A percentile compares a stretch with the other conserved stretches of the same genome.
Evolutionary conservation across 2,797 vertebrate genomes (phyloP).

Genomic region (Eutrigla gurnardus): DNA sequence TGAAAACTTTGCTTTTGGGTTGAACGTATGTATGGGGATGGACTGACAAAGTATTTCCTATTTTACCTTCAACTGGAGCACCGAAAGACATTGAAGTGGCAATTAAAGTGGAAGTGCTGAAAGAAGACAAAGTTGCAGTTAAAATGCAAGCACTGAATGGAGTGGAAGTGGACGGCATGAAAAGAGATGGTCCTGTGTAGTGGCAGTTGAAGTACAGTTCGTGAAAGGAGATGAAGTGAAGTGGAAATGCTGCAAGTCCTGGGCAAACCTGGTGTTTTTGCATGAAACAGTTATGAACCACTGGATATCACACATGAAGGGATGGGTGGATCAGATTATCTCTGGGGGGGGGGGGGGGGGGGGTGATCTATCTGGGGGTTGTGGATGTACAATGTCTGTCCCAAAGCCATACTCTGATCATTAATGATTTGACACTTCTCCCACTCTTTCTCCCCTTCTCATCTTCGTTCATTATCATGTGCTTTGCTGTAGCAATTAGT

Average conservation of each 20-base stretch:
- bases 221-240: background rate
- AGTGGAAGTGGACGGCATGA: background rate
- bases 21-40: too few species aligned
- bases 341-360: background rate
- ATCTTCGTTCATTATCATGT: slow-evolving; percentile 41
- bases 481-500: slow-evolving; percentile 47
- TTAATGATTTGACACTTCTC: slow-evolving; percentile 40
- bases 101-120: too few species aligned
- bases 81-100: too few species aligned
- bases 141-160: background rate
- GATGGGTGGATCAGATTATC: slow-evolving; percentile 34
- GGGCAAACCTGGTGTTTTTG: too few species aligned
- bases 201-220: background rate
- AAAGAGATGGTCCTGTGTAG: background rate
- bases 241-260: background rate
- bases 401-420: slow-evolving; percentile 54
- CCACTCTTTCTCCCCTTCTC: slow-evolving; percentile 9
- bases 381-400: slow-evolving; percentile 25
- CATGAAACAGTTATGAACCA: slow-evolving; percentile 6
- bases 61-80: too few species aligned
- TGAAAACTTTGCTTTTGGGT: too few species aligned
- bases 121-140: too few species aligned
- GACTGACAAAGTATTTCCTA: too few species aligned
- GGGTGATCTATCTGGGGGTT: slow-evolving; percentile 5
- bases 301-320: slow-evolving; percentile 18